Base-by-base conservation (phyloP, 2,888 invertebrate genomes). In the Pterostichus madidus region DNA sequence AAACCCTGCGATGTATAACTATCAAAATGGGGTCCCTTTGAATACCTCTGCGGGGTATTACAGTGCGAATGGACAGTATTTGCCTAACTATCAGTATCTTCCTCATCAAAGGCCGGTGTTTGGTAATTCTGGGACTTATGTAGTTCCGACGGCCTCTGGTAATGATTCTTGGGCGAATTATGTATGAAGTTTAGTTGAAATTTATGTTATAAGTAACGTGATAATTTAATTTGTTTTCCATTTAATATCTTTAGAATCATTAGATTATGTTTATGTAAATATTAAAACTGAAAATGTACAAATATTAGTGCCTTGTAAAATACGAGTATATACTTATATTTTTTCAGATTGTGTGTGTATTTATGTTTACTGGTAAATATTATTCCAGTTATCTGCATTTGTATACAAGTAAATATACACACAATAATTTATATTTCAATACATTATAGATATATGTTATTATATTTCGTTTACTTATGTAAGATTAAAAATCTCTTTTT, bases 21-120 rank as follows among this genome's bases (percentile, higher is more conserved):
- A 88, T 80, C 87, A 87, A 83, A 84, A 86, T 0, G 84, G 85
- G 6, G 85, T 86, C 80, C 83, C 87, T 2, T 61, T 87, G n/a
- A 84, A 86, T 32, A 83, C 86, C 17, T 83, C 87, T 3, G 84
- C 87, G 10, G 83, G 86, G 52, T 90, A 89, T 85, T 89, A 89
- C 80, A 78, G 86, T 4, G 87, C 85, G 78, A 86, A 86, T 59
- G 87, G 88, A 84, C 90, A 89, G 87, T 90, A 89, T 88, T 88
- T 89, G 85, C 89, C 89, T 4, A 88, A 89, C 15, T 90, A 90
- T 85, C 89, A 90, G 86, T 90, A 90, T 87, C 87, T 90, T 84
- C 88, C 88, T 7, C 89, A 89, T 84, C 86, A 89, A 15, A 15
- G 80, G 39, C 49, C 82, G 11, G 32, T 82, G n/a, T 83, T 83